Percentiles rank a stretch among this genome's conserved stretches.
phyloP scores from a whole-genome alignment of 2,888 invertebrate species.

The Chydorus sphaericus region DNA sequence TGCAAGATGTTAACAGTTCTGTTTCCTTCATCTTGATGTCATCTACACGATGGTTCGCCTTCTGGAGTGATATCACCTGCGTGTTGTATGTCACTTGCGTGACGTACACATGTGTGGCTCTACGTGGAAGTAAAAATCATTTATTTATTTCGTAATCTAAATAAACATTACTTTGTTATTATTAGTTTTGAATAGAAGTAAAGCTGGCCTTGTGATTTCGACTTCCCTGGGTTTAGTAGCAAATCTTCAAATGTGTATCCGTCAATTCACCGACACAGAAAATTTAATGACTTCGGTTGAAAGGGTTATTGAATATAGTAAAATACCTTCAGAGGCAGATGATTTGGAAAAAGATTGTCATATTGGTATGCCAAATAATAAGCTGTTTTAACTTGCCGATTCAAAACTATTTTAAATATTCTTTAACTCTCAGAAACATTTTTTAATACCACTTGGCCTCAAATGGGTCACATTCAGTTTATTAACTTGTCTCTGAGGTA shows the following conservation, averaged over 20 bases:
- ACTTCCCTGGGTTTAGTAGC: constrained; percentile 29
- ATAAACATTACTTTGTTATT: too few relatives aligned
- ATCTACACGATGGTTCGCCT: constrained; percentile 82
- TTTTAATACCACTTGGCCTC: constrained; percentile 31
- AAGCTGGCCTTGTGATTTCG: constrained; percentile 26
- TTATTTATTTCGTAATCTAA: background rate
- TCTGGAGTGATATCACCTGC: constrained; percentile 80
- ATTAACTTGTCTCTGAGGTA: constrained; percentile 28
- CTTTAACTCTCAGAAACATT: too few relatives aligned
- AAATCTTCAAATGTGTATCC: constrained; percentile 64
- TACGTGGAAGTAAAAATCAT: constrained; percentile 33
- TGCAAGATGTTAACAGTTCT: constrained; percentile 49
- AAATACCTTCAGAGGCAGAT: constrained; percentile 52
- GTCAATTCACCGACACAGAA: constrained; percentile 77
- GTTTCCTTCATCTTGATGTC: constrained; percentile 84
- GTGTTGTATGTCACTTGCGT: constrained; percentile 71
- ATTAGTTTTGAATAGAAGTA: constrained; percentile 21
- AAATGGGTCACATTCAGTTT: constrained; percentile 23
- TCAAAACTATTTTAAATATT: background rate
- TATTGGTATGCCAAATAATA: too few relatives aligned
- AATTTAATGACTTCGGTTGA: constrained; percentile 86
- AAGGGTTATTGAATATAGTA: constrained; percentile 61
- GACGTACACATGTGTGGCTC: constrained; percentile 65
- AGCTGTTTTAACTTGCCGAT: too few relatives aligned
- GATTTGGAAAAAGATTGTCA: constrained; percentile 39